Conservation (phyloP, 92 coral and sea anemone species). For the Phenganax subtilis region DNA sequence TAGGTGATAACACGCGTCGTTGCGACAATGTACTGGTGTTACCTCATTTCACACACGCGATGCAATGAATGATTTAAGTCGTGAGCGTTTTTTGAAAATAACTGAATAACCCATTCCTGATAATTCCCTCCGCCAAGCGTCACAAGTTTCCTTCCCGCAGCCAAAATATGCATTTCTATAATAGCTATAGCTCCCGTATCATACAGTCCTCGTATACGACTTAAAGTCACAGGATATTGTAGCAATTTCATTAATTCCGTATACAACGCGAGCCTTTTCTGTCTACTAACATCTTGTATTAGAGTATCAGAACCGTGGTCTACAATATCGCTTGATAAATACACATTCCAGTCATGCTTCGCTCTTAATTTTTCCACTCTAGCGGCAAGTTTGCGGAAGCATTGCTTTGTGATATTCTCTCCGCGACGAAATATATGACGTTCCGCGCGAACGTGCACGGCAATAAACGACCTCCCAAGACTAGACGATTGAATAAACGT, state of each 20-base stretch:
- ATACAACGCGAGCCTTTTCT: conserved; percentile 58
- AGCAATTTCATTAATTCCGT: conserved; percentile 50
- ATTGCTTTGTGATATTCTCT: conserved; percentile 66
- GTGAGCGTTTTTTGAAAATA: conserved; percentile 56
- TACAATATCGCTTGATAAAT: conserved; percentile 83
- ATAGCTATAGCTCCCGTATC: conserved; percentile 88
- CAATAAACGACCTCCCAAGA: conserved; percentile 62
- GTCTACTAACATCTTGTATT: conserved; percentile 48
- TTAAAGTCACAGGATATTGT: conserved; percentile 59
- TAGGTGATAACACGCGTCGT: not conserved
- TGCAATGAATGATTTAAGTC: conserved; percentile 56
- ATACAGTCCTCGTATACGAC: conserved; percentile 58
- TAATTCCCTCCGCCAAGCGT: conserved; percentile 92
- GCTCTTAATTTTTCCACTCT: conserved; percentile 61
- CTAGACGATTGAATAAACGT: conserved; percentile 52
- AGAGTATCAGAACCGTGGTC: conserved; percentile 90
- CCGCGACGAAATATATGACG: conserved; percentile 78
- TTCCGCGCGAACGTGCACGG: conserved; percentile 87
- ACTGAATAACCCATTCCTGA: conserved; percentile 79
- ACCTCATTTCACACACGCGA: conserved; percentile 80
- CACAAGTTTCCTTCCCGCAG: conserved; percentile 72
- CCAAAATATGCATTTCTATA: conserved; percentile 86
- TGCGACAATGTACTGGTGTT: conserved; percentile 16
- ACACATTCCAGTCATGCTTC: conserved; percentile 48
- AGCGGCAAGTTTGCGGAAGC: conserved; percentile 65